Evolutionary conservation across 2,113 vertebrate species (phyloP), one percentile per base, ranked within the genome.

Genomic region (Trematocara stigmaticum): DNA sequence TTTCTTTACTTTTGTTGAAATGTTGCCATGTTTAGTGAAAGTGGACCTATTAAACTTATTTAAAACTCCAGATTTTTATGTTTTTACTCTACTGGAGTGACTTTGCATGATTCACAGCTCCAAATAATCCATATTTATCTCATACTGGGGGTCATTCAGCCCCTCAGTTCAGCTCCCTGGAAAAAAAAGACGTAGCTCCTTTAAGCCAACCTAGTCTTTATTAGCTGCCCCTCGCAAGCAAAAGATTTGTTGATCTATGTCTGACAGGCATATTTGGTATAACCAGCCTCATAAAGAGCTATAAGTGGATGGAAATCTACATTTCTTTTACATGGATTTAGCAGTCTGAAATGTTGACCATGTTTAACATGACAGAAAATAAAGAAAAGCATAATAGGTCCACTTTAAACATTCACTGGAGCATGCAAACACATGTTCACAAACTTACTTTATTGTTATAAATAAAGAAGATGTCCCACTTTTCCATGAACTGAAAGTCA

Each of bases 361-460:
- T 29, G 40, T 71, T 71, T 71, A 74, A 47, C 23, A 18, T 18
- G 13, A 47, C 40, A 47, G 66, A 0, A 71, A 71, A 45, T 13
- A 45, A 71, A 71, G 40, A 26, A 74, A 47, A 47, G 23, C 9
- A 47, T 74, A 74, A 74, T 74, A 74, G 69, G 69, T 74, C 23
- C 23, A 29, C 42, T 74, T 74, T 47, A 47, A 47, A 7, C 40
- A 29, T 47, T 47, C 13, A 47, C 9, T 47, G 66, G 66, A 74
- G 20, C 42, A 29, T 47, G 69, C 42, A 74, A 74, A 56, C 16
- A 52, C 47, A 49, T 84, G 69, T 89, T 79, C 51, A 42, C 35
- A 81, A 74, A 78, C 31, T 34, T 80, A 51, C 76, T 88, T 81
- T 87, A 51, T 52, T 80, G 84, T 87, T 66, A 79, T 15, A 84